Base-by-base conservation (phyloP, 2,888 invertebrate genomes). In the Caenorhabditis sp. region DNA sequence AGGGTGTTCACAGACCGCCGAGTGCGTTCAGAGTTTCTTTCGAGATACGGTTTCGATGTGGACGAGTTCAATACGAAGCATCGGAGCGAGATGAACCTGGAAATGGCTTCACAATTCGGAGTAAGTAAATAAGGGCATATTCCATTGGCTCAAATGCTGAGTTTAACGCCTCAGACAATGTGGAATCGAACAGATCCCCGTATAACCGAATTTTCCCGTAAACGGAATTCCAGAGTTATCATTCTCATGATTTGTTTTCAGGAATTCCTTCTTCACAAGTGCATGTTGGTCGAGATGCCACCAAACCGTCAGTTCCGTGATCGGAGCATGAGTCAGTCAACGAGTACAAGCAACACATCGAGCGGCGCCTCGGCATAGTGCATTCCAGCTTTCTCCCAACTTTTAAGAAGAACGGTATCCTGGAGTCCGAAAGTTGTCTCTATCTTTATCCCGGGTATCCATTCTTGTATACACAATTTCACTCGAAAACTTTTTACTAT, bases 301-400 rank as follows among this genome's bases (percentile, higher is more conserved):
- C 87, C 87, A 26, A 68, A 70, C 41, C 84, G 87, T n/a, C 85
- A 86, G 54, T 86, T 87, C 66, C 85, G 87, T 24, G 87, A 85
- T 63, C 68, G 87, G 7, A 87, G 84, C 41, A 80, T 77, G 75
- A 85, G 85, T 68, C 85, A 85, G 61, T 80, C 81, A 66, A 83
- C 80, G 19, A 74, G 69, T 38, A 74, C 58, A 6, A 80, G 77
- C 54, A 79, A 75, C 44, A 56, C 64, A n/a, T 82, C 82, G 59
- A 82, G 58, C 35, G 44, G 12, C 22, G 66, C 72, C 14, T 61
- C 74, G 1, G 6, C 51, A 10, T 19, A n/a, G 22, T 38, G 47
- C 22, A 38, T 58, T 22, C 24, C 58, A 4, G 44, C 7, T 22
- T 28, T n/a, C 35, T 7, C 16, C 24, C 58, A 0, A 22, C 6